Evolutionary conservation across 2,113 vertebrate genomes (phyloP), one percentile per base, ranked within the genome.

Genomic region (Nettapus auritus): DNA sequence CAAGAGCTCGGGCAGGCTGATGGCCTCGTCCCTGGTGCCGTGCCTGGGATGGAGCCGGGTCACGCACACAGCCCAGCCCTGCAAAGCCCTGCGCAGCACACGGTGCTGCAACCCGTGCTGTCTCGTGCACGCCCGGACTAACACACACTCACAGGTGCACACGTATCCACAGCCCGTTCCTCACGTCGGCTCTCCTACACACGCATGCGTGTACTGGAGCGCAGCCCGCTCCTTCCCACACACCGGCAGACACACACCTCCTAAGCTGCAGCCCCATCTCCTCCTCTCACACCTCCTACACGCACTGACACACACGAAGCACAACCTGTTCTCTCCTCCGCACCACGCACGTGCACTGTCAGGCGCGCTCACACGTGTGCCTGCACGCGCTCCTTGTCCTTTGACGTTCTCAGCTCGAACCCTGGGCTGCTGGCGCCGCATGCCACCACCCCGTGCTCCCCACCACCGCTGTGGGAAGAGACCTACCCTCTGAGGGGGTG

Each of bases 401-500:
- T 11, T 0, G 4, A 18, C 0, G 1, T 56, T 57, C 59, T 71
- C 1, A 9, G 10, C 42, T 36, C 15, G 36, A 33, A 50, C 56
- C 56, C n/a, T 2, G 3, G 7, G 48, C 42, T 0, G 0, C 3
- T 2, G 4, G 23, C 63, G 26, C 57, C 7, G 0, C 1, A 0
- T 23, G 20, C n/a, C 3, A 0, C 12, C 40, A 26, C 20, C 10
- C n/a, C 52, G 9, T 0, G 4, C 33, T 7, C 31, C 82, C 36
- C 26, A 5, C 34, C 66, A 64, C 18, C 23, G 26, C 52, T 36
- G 28, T 6, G 42, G 9, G 7, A 25, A 21, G 3, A 9, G n/a
- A 97, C 98, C 73, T 29, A 99, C 99, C 99, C 99, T 6, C 97
- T 98, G 3, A 99, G 97, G 0, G 99, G 99, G 97, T 99, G 99